Evolutionary conservation across 2,888 invertebrate species (phyloP), one percentile per base, ranked within the genome.

Genomic region (Acanthosepion esculentum): DNA sequence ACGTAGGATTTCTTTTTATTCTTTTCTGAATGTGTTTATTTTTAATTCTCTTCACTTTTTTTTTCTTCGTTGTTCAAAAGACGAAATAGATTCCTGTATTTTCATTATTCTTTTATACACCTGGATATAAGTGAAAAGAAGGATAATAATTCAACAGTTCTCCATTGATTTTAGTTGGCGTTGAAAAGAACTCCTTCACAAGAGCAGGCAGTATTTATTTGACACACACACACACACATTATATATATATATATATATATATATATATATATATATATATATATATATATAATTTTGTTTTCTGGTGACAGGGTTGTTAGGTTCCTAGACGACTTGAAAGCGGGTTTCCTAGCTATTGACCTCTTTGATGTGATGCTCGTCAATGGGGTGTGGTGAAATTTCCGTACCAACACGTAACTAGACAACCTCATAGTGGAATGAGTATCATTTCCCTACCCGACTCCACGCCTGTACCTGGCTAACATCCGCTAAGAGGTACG

Each of bases 291-390:
- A 4, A 15, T 1, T 4, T 10, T n/a, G n/a, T 78, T n/a, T 18
- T n/a, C n/a, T n/a, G 15, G 10, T 78, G 78, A n/a, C 78, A 78
- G 20, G n/a, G 78, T 78, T 12, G 78, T 78, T n/a, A 78, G 10
- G 78, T 78, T 78, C 78, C 78, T 78, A 78, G 78, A 78, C 78
- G 20, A 78, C 78, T 33, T 78, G 4, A n/a, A 78, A 78, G 78
- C 78, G n/a, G 78, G 78, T n/a, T 15, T 78, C 78, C 78, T 4
- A 78, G 78, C n/a, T 78, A 78, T 78, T 78, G 78, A 78, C 78
- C 78, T n/a, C n/a, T 78, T 78, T 78, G 78, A 78, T 78, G 78
- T 78, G 78, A 78, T 78, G 78, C n/a, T 15, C 78, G n/a, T n/a
- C n/a, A 78, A n/a, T 78, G 78, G 78, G 78, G 78, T 78, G 78